These are phyloP conservation scores for Hyalella azteca DNA, from an alignment of 2,888 invertebrate species.

Conservation along the genomic window DNA sequence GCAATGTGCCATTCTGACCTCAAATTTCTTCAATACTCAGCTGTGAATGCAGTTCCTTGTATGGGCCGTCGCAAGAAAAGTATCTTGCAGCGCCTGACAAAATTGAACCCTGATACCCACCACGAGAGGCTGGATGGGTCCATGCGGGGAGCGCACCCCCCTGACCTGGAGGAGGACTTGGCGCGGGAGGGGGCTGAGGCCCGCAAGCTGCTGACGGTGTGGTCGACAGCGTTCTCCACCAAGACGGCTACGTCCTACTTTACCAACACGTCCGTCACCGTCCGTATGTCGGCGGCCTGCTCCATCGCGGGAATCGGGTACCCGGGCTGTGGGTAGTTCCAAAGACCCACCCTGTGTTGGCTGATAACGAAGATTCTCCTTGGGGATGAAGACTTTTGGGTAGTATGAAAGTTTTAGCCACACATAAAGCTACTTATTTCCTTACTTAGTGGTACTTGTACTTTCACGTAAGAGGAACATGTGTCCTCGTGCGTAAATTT, in stretches of 20 bases:
- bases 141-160: neutral
- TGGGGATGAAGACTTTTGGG: too few species aligned
- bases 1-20: too few species aligned
- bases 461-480: too few species aligned
- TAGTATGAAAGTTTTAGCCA: too few species aligned
- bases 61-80: neutral
- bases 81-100: neutral
- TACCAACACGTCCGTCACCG: slow-evolving; percentile 12
- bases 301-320: neutral
- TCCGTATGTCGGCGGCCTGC: neutral
- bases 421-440: too few species aligned
- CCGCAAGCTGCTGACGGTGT: slow-evolving; percentile 26
- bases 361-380: too few species aligned
- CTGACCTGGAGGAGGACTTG: too few species aligned
- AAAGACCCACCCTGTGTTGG: neutral
- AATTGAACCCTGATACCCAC: neutral
- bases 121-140: neutral
- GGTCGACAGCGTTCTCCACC: slow-evolving; percentile 26
- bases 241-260: slow-evolving; percentile 11
- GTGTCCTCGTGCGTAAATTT: too few species aligned
- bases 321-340: neutral
- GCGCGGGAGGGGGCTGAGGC: neutral
- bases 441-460: too few species aligned
- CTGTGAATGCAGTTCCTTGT: neutral
- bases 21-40: too few species aligned